Base-by-base conservation (phyloP, 2,113 vertebrate species). In the Seriola rivoliana region DNA sequence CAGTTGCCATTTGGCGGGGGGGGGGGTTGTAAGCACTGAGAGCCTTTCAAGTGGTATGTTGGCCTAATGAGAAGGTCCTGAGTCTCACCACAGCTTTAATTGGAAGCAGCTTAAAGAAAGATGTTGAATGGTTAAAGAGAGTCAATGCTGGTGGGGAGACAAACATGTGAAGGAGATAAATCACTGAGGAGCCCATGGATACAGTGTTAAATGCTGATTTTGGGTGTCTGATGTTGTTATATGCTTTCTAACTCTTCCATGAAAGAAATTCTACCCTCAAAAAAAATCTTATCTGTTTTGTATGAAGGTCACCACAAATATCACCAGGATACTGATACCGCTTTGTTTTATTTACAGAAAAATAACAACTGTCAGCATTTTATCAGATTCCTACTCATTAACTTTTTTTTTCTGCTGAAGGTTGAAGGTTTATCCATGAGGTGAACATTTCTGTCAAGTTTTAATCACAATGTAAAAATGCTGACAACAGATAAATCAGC, bases 51-150 rank as follows among this genome's bases (percentile, higher is more conserved):
- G 90, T 92, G 90, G 90, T 71, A 71, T 79, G 75, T 88, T 46
- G 77, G 68, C 58, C 79, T 90, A 91, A 94, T 88, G 90, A 87
- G 85, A 87, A 90, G 78, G 76, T 78, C 74, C 87, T 64, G 88
- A 89, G 77, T 79, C 73, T 81, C 80, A 58, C 88, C 88, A 17
- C 81, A 59, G 60, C 74, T 86, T 71, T 89, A 89, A 91, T 80
- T 81, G 69, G 65, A 90, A 80, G 67, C 92, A 91, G 89, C 86
- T 90, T 80, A 70, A 79, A 55, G 78, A 58, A 71, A 87, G 71
- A 88, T 79, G 72, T 62, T 69, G 60, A 70, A 63, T 40, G 76
- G 72, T 76, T 78, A 11, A 80, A 81, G 52, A 10, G 67, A 82
- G 54, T 75, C 54, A 54, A 17, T 78, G 34, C 63, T 46, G 81